Evolutionary conservation across 2,797 vertebrate genomes (phyloP).

Genomic region (Octomys mimax): DNA sequence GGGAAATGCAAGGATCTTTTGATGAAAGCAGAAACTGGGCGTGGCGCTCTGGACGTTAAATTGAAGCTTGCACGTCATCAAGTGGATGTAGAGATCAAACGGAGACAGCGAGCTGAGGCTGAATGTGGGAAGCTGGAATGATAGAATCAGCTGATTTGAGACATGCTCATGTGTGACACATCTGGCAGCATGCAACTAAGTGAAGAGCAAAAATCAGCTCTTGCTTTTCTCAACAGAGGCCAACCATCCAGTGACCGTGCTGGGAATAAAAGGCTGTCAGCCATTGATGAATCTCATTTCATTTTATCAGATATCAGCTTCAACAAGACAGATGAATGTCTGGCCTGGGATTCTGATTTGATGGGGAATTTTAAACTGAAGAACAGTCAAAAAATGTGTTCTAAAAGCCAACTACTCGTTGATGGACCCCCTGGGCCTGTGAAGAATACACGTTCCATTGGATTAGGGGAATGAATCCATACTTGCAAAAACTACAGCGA

Average conservation of each 20-base stretch:
- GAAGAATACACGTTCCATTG: too few species aligned
- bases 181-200: constrained; percentile 97
- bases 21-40: constrained; percentile 95
- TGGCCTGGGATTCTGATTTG: too few species aligned
- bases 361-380: too few species aligned
- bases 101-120: constrained; percentile 95
- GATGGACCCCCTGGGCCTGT: too few species aligned
- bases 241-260: constrained; percentile 88
- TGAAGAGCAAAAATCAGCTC: constrained; percentile 96
- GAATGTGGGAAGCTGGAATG: constrained; percentile 97
- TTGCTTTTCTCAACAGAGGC: constrained; percentile 96
- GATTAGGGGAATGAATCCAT: too few species aligned
- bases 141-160: constrained; percentile 97
- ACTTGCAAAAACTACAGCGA: too few species aligned
- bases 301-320: too few species aligned
- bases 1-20: constrained; percentile 93
- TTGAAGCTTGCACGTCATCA: constrained; percentile 99
- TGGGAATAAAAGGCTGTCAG: constrained; percentile 91
- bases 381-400: too few species aligned
- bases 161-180: constrained; percentile 96
- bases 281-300: too few species aligned
- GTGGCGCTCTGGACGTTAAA: constrained; percentile 95
- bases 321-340: too few species aligned
- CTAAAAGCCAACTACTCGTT: too few species aligned
- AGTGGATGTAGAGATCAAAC: constrained; percentile 97